Conservation (phyloP, 1,140 invertebrate genomes). For the Telenomus remus region DNA sequence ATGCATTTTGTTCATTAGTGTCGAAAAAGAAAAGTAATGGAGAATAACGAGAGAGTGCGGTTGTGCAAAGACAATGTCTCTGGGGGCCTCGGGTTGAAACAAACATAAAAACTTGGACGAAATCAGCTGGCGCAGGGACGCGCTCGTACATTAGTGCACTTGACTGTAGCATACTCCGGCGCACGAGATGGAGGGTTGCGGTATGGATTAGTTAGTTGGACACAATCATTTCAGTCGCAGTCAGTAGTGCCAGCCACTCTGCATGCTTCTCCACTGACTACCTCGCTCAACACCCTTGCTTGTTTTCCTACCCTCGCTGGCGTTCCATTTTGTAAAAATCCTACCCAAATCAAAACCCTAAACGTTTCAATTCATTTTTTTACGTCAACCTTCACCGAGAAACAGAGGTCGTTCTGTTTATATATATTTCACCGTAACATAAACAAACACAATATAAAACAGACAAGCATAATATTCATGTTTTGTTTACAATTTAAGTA, state of each 20-base stretch:
- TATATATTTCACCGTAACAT: too few relatives aligned
- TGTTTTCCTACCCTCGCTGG: slow-evolving; percentile 3
- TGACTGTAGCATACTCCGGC: slow-evolving; percentile 70
- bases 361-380: not conserved
- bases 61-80: slow-evolving; percentile 45
- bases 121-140: slow-evolving; percentile 63
- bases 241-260: slow-evolving; percentile 49
- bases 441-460: too few relatives aligned
- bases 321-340: not conserved
- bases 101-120: slow-evolving; percentile 49
- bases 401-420: too few relatives aligned
- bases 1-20: slow-evolving; percentile 45
- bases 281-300: slow-evolving; percentile 35
- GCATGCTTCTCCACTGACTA: slow-evolving; percentile 44
- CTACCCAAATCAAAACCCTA: not conserved
- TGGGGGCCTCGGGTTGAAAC: slow-evolving; percentile 35
- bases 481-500: too few relatives aligned
- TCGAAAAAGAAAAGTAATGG: slow-evolving; percentile 43
- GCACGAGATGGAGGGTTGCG: slow-evolving; percentile 67
- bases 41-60: slow-evolving; percentile 32
- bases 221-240: slow-evolving; percentile 69
- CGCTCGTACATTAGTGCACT: slow-evolving; percentile 67
- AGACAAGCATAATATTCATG: too few relatives aligned
- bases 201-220: slow-evolving; percentile 73
- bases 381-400: too few relatives aligned